These are phyloP conservation scores for Bubalus kerabau DNA, from an alignment of 2,113 vertebrate species.

Conservation along the genomic window DNA sequence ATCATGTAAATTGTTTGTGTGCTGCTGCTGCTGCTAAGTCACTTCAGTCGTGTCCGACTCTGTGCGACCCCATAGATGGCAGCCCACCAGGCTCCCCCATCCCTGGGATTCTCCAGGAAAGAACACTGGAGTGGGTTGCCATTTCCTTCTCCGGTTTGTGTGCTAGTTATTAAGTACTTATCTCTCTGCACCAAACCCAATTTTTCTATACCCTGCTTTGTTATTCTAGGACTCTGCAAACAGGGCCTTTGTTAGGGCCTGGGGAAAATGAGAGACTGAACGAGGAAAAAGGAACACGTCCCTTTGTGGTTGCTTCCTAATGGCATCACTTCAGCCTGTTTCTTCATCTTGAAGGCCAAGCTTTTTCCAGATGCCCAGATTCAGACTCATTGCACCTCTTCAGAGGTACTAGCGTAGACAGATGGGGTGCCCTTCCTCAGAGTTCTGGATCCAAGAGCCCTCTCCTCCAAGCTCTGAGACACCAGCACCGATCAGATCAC, in stretches of 20 bases:
- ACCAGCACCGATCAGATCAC: neutral
- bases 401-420: neutral
- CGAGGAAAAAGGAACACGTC: neutral
- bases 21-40: too few species aligned
- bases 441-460: neutral
- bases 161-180: neutral
- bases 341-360: neutral
- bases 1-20: neutral
- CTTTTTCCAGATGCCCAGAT: neutral
- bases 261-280: neutral
- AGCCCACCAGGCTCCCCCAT: too few species aligned
- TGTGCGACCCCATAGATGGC: too few species aligned
- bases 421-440: neutral
- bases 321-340: neutral
- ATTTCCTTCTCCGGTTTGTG: neutral
- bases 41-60: too few species aligned
- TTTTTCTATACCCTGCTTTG: neutral
- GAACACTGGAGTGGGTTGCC: too few species aligned
- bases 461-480: neutral
- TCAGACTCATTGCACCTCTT: neutral
- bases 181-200: neutral
- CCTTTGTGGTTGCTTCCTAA: neutral
- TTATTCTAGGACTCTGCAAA: neutral
- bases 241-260: neutral
- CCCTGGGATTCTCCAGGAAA: too few species aligned